Evolutionary conservation across 2,888 invertebrate species (phyloP), one percentile per base, ranked within the genome.

Genomic region (Ophioninae sp.): DNA sequence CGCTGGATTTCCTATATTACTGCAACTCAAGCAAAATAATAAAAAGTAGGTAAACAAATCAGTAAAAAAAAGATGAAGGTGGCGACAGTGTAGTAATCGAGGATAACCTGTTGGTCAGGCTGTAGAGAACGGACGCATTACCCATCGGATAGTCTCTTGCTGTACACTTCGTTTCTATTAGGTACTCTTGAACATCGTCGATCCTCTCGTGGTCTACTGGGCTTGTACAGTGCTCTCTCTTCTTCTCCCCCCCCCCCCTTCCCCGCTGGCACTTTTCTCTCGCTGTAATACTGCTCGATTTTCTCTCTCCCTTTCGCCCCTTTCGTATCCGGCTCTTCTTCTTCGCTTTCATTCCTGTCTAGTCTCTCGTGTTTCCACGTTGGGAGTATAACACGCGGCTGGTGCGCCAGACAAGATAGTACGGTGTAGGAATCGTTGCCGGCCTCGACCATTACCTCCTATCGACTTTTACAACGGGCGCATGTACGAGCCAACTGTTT

Each of bases 231-330:
- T n/a, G n/a, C n/a, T n/a, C n/a, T n/a, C n/a, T n/a, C n/a, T n/a
- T n/a, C n/a, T n/a, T n/a, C n/a, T n/a, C n/a, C n/a, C n/a, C n/a
- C n/a, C n/a, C n/a, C n/a, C n/a, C n/a, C n/a, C n/a, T n/a, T n/a
- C n/a, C n/a, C 65, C 77, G 56, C 69, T 64, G 70, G 83, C 83
- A 77, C 72, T 72, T 79, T 79, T 79, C 79, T 79, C 79, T 79
- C 79, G 57, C 73, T 79, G 79, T 79, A 76, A 81, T 76, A 76
- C 81, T 81, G 75, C 81, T 81, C 81, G 70, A 73, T 68, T 77
- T 79, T 82, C 78, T 73, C 75, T 84, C 78, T 75, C 78, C 67
- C 82, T 79, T 81, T 59, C 21, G 30, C 75, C 59, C 74, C 62
- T 56, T 56, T 17, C 67, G 81, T 70, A 78, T 59, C 21, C 39